Conservation (phyloP, 2,113 vertebrate species). For the Eudyptes chrysolophus region DNA sequence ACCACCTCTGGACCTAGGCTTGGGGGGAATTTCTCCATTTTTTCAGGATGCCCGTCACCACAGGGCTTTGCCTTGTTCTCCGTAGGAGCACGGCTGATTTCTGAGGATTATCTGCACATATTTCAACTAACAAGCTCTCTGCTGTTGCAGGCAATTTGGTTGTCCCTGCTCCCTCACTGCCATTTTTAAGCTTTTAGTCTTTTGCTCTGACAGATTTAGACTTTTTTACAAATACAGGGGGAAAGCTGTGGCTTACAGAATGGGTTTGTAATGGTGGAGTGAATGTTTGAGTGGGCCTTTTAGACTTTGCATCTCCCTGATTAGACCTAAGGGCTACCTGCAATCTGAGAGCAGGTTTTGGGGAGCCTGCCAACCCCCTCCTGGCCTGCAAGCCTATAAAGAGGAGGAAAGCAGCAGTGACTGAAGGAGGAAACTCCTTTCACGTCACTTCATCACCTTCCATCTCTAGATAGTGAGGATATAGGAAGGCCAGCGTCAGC, state of each 20-base stretch:
- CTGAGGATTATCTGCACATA: neutral
- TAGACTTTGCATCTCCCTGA: neutral
- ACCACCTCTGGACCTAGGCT: neutral
- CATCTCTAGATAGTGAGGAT: neutral
- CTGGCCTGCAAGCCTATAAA: neutral
- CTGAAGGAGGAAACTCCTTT: neutral
- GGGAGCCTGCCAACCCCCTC: neutral
- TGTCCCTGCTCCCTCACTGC: neutral
- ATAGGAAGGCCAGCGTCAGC: neutral
- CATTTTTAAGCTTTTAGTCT: neutral
- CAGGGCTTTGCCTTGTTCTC: neutral
- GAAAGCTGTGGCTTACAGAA: neutral
- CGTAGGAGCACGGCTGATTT: neutral
- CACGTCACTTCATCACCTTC: neutral
- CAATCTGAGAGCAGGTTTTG: neutral
- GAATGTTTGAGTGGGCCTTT: neutral
- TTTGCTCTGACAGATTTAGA: neutral
- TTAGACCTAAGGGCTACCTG: neutral
- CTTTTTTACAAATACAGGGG: neutral
- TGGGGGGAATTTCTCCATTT: rapidly evolving
- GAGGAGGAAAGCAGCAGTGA: neutral
- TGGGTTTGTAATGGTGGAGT: neutral
- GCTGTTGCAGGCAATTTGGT: neutral
- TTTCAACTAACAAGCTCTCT: neutral
- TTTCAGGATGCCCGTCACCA: neutral